A percentile compares a stretch with the other conserved stretches of the same genome.
Conservation (phyloP, 92 coral and sea anemone genomes). For the Epizoanthus rinbou region DNA sequence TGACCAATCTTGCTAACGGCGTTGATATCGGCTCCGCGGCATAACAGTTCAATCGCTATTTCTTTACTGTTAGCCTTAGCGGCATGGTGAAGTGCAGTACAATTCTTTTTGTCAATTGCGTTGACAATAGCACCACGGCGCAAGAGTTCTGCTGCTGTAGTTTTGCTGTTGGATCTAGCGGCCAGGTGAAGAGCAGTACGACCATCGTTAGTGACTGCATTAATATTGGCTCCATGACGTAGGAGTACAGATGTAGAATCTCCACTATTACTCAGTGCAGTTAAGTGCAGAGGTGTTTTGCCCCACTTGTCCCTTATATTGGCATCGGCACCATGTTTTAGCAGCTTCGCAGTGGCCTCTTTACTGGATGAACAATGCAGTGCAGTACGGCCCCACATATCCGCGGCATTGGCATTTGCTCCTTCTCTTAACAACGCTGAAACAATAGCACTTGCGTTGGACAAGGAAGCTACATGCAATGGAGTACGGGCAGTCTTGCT, state of each 20-base stretch:
- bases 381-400: slow-evolving; percentile 2
- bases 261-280: neutral
- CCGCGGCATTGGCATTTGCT: slow-evolving; percentile 7
- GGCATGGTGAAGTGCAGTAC: slow-evolving; percentile 28
- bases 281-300: slow-evolving; percentile 14
- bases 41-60: slow-evolving; percentile 4
- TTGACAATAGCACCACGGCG: slow-evolving; percentile 17
- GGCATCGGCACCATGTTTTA: neutral
- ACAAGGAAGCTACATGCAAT: slow-evolving; percentile 7
- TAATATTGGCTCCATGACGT: neutral
- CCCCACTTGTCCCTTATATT: slow-evolving; percentile 12
- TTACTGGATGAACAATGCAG: slow-evolving; percentile 10
- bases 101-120: neutral
- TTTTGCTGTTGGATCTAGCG: neutral
- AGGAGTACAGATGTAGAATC: neutral
- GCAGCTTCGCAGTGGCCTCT: neutral
- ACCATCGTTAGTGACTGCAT: neutral
- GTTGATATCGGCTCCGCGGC: slow-evolving; percentile 22
- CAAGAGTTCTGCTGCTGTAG: slow-evolving; percentile 14
- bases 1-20: neutral
- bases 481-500: slow-evolving; percentile 9
- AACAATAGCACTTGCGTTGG: slow-evolving; percentile 6
- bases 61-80: slow-evolving; percentile 10
- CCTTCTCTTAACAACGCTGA: slow-evolving; percentile 3
- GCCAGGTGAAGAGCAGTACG: neutral